Evolutionary conservation across 1,140 invertebrate genomes (phyloP).

Genomic region (Trachymyrmex septentrionalis): DNA sequence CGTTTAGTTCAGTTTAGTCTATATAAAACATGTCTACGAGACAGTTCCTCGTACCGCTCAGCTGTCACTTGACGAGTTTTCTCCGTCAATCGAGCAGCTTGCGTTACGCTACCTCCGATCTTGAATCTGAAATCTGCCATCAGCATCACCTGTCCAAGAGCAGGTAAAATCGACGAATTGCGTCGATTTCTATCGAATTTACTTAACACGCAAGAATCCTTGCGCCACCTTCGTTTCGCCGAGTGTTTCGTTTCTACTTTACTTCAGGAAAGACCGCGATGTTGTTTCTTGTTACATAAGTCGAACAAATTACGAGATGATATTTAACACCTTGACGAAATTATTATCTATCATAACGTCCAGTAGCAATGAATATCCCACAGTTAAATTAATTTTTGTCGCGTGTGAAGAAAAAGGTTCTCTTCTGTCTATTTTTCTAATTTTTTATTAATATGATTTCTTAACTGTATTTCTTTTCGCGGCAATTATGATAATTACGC

Average conservation of each 20-base stretch:
- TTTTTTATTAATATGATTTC: neutral
- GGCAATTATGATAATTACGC: neutral
- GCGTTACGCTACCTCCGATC: conserved; percentile 33
- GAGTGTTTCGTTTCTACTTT: neutral
- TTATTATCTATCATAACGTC: too few species aligned
- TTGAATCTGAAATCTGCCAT: conserved; percentile 48
- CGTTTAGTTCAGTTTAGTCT: conserved; percentile 40
- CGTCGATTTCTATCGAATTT: neutral
- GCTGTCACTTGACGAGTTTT: conserved; percentile 41
- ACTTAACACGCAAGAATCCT: neutral
- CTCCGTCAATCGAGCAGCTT: conserved; percentile 52
- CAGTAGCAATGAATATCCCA: too few species aligned
- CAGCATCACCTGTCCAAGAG: conserved; percentile 28
- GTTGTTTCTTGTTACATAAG: neutral
- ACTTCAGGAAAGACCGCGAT: neutral
- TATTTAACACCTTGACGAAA: too few species aligned
- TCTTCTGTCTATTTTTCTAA: neutral
- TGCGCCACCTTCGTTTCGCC: neutral
- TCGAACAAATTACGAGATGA: neutral
- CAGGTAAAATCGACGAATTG: conserved; percentile 52
- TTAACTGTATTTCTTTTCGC: neutral
- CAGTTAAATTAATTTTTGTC: neutral
- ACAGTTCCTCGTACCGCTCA: conserved; percentile 54
- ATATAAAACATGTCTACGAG: conserved; percentile 64
- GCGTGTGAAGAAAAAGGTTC: neutral